Conservation (phyloP, 2,797 vertebrate species). For the Buphagus erythrorhynchus region DNA sequence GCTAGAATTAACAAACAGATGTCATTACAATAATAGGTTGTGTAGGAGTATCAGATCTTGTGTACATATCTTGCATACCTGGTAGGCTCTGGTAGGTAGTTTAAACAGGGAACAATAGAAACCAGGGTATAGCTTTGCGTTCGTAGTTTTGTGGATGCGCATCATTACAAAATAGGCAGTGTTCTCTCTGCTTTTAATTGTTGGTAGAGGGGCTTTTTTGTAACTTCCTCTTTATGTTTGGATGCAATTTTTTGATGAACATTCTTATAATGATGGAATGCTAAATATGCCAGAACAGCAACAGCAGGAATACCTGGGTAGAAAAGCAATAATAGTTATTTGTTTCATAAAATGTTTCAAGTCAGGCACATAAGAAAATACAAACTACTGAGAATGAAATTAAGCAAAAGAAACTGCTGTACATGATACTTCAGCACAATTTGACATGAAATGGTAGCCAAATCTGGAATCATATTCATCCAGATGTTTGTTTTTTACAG, state of each 20-base stretch:
- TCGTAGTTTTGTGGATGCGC: rapidly evolving
- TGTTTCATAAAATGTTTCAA: neutral
- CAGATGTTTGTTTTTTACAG: neutral
- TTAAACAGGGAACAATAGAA: neutral
- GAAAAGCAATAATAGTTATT: neutral
- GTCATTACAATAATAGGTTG: neutral
- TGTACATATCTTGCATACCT: neutral
- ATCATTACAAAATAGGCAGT: neutral
- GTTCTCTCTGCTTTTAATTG: neutral
- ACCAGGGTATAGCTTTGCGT: neutral
- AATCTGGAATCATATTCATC: neutral
- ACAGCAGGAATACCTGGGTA: neutral
- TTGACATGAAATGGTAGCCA: neutral
- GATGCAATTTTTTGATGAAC: neutral
- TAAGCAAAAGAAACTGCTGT: neutral
- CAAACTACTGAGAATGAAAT: neutral
- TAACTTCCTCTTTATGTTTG: neutral
- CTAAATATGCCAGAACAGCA: neutral
- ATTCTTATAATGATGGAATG: neutral
- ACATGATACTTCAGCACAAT: neutral
- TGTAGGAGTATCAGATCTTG: neutral
- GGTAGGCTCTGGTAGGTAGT: neutral
- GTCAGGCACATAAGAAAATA: neutral
- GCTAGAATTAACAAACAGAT: neutral
- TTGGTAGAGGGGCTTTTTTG: neutral